Evolutionary conservation across 2,797 vertebrate species (phyloP), one percentile per base, ranked within the genome.

Genomic region (Mionectes olivaceus): DNA sequence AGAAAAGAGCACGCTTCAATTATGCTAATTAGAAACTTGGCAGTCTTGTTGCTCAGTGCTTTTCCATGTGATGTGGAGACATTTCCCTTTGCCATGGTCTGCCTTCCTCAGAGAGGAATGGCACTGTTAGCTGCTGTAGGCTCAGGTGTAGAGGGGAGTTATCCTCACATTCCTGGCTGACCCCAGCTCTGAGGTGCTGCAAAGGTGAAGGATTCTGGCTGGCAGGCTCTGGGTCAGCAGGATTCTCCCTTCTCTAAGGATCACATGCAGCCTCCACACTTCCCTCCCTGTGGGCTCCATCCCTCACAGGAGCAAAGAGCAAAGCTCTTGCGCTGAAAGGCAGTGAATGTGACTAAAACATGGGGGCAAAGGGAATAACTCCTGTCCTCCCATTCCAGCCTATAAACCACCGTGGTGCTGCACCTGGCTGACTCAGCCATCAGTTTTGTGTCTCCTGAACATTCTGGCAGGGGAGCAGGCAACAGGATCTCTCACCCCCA

Each of bases 1-100:
- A 73, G 50, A 23, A 30, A 68, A 75, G 28, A 44, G 39, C 32
- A 39, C 0, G 6, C 37, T 79, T 84, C 87, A 89, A 92, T 96
- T 53, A 77, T 7, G 21, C 33, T 81, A 56, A 92, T 94, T 84
- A 86, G 63, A 78, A 52, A 33, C 73, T 69, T 83, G 89, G 83
- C 91, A 74, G 80, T 16, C 60, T 73, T 3, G 1, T 47, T 33
- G 30, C 67, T 74, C 5, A 32, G 17, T 32, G 35, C 17, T 74
- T 39, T 64, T 47, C 65, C 3, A 8, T 27, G 73, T 67, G 87
- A 49, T 8, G 28, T 2, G 47, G 64, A 63, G 82, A 37, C 4
- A 0, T 19, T 53, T 82, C 70, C 37, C 52, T n/a, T 24, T 13
- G 12, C 21, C 32, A 2, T 18, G 5, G 32, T 23, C 57, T 53